Evolutionary conservation across 1,140 invertebrate genomes (phyloP).

Genomic region (Dreissena polymorpha): DNA sequence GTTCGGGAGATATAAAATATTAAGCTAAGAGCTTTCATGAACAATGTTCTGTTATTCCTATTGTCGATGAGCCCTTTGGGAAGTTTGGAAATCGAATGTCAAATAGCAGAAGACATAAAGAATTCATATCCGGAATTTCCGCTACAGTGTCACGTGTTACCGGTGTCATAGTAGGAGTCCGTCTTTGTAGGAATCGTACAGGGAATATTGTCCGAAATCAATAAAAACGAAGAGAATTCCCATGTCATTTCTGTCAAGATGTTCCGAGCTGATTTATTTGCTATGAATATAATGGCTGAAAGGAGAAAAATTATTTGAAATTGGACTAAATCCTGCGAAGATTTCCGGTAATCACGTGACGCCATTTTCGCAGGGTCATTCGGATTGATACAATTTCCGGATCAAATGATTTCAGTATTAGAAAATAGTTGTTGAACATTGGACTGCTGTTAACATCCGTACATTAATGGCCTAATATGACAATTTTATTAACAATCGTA

Average conservation of each 20-base stretch:
- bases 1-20: conserved; percentile 21
- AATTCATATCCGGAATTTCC: conserved; percentile 10
- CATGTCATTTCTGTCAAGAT: neutral
- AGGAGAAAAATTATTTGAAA: too few relatives aligned
- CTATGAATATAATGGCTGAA: too few relatives aligned
- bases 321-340: too few relatives aligned
- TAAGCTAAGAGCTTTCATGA: neutral
- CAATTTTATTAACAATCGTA: too few relatives aligned
- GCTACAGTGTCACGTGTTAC: neutral
- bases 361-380: too few relatives aligned
- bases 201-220: neutral
- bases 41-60: neutral
- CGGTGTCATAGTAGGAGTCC: neutral
- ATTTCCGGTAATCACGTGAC: too few relatives aligned
- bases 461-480: too few relatives aligned
- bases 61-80: neutral
- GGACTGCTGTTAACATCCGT: too few relatives aligned
- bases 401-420: too few relatives aligned
- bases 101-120: conserved; percentile 2
- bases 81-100: conserved; percentile 8
- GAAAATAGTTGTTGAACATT: too few relatives aligned
- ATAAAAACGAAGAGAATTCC: neutral
- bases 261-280: neutral
- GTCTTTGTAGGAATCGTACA: neutral
- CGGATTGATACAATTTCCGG: too few relatives aligned